Evolutionary conservation across 2,113 vertebrate species (phyloP), one percentile per base, ranked within the genome.

Genomic region (Gadus chalcogrammus): DNA sequence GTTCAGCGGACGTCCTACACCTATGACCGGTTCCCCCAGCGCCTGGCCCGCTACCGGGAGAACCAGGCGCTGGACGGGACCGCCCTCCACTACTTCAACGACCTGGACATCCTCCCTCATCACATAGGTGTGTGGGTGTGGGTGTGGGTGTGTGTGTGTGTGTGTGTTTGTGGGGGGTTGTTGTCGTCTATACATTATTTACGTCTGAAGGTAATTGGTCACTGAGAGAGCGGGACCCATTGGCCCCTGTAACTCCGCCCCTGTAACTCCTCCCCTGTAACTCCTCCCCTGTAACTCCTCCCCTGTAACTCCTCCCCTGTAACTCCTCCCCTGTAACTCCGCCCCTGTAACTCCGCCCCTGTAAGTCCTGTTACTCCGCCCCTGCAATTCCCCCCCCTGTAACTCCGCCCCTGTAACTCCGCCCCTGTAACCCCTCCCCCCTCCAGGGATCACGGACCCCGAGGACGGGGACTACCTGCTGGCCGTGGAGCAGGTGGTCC

Each of bases 51-150:
- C 62, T 97, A 93, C 84, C 89, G 93, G 56, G 88, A 93, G 55
- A 77, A 70, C 58, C 94, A 92, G 16, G 67, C 76, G 0, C 91
- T 93, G 0, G 94, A 97, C 0, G 88, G 90, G 7, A 93, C 90
- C 0, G 91, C 95, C 42, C 75, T 93, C 61, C 94, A 93, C 90
- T 97, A 93, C 77, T 98, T 97, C 69, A 93, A 95, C 3, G 94
- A 98, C 72, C 81, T 92, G 55, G 93, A 94, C 80, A 83, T 97
- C 86, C 76, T 88, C 65, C 89, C 90, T 8, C 81, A 91, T 22
- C 76, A 86, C 66, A 90, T 98, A 4, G 95, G 97, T 99, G 95
- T 73, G 61, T 7, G 42, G 3, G 16, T 20, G 42, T 15, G 8
- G 15, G 5, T 13, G 3, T 65, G 8, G 1, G 3, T 38, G 64